phyloP scores from a whole-genome alignment of 2,113 vertebrate genomes.

The chimpanzee (Pan troglodytes) region NHGRI_mPanTro3-v2.1_pri NC_072411.2:79559001-79559500 shows the following conservation, averaged over 20 bases:
- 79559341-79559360: not conserved
- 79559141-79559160: not conserved
- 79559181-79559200: too few species aligned
- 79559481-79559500: not conserved
- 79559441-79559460: not conserved
- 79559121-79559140: not conserved
- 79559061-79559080: not conserved
- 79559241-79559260: too few species aligned
- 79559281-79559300: too few species aligned
- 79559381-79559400: accelerated
- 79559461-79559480: not conserved
- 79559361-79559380: too few species aligned
- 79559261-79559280: too few species aligned
- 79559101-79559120: not conserved
- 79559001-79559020: not conserved
- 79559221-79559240: too few species aligned
- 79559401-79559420: not conserved
- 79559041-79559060: not conserved
- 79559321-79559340: not conserved
- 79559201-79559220: too few species aligned
- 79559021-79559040: not conserved
- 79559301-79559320: not conserved
- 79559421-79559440: not conserved
- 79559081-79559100: not conserved
- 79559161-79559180: not conserved